Evolutionary conservation across 2,888 invertebrate species (phyloP), one percentile per base, ranked within the genome.

Genomic region (Brachyptera putata): DNA sequence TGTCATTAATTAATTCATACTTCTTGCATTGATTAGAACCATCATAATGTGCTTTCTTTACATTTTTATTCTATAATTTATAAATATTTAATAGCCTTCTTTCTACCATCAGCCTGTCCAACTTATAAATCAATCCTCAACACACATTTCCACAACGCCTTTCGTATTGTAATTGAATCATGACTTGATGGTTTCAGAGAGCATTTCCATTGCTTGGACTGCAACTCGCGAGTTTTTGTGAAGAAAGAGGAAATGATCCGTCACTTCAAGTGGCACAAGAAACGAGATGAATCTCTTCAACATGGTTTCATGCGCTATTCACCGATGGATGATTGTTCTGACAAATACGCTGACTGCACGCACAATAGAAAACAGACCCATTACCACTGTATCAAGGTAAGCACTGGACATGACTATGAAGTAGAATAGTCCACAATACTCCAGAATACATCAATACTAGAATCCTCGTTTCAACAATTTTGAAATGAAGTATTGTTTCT

Each of bases 191-290:
- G n/a, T n/a, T 70, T 74, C 70, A 79, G 95, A 68, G 97, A 97
- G 73, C 97, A 97, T 74, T 97, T 95, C 77, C 97, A 97, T 75
- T 95, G 94, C 71, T 74, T 87, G 63, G 87, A 87, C 76, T 92
- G 91, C 76, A 84, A 83, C 71, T 79, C 80, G 39, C 75, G 92
- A 70, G 93, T 96, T n/a, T 92, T 98, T 73, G 89, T 94, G 70
- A 96, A 97, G 77, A 96, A 97, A 73, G 98, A 98, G 75, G 97
- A 98, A 74, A 97, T 98, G 89, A 96, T 97, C 66, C 85, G 97
- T 41, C 97, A 98, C 76, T 94, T 95, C 73, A 98, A 98, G 80
- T 97, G 97, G 97, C 97, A 98, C 79, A 95, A 96, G 79, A 98
- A 98, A 77, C 84, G 97, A 1, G 96, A 96, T 71, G 97, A 98